phyloP scores from a whole-genome alignment of 2,888 invertebrate genomes.

The Luperina testacea region DNA sequence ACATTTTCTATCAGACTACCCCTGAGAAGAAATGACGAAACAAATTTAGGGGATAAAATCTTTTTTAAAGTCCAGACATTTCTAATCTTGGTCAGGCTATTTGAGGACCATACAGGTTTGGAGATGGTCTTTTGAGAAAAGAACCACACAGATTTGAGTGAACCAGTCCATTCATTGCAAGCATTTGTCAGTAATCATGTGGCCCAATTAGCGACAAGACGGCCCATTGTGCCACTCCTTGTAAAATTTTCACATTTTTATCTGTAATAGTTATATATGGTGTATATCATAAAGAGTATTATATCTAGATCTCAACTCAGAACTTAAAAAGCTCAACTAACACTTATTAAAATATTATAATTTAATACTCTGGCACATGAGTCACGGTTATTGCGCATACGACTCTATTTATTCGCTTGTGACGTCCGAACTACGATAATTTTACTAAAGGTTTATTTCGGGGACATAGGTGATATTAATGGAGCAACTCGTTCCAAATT shows the following conservation, averaged over 20 bases:
- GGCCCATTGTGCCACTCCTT: no score
- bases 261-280: background rate
- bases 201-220: background rate
- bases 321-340: background rate
- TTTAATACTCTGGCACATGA: constrained; percentile 7
- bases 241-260: no score
- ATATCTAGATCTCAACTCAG: background rate
- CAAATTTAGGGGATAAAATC: no score
- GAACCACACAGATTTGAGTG: background rate
- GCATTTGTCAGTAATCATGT: background rate
- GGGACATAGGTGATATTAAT: constrained; percentile 40
- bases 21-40: no score
- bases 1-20: no score
- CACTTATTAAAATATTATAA: constrained; percentile 36
- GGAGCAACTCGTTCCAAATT: constrained; percentile 23
- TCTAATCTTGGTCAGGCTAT: no score
- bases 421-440: constrained; percentile 39
- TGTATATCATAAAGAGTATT: background rate
- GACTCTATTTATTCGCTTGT: constrained; percentile 39
- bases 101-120: background rate
- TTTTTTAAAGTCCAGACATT: no score
- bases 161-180: background rate
- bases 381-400: constrained; percentile 21
- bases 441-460: constrained; percentile 41
- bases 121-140: background rate